phyloP scores from a whole-genome alignment of 1,140 invertebrate species.

The Pseudomyrmex dendroicus region DNA sequence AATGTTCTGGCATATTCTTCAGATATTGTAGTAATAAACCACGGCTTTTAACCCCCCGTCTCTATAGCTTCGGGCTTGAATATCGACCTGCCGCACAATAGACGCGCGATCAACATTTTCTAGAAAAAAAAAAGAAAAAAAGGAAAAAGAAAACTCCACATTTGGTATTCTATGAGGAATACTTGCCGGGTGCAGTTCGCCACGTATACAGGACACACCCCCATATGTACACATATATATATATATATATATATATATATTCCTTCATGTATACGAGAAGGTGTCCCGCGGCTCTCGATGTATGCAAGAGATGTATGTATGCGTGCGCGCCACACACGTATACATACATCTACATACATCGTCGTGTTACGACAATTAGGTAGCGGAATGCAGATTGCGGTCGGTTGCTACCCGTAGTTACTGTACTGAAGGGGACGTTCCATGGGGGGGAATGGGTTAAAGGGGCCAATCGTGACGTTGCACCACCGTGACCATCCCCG shows the following conservation, averaged over 20 bases:
- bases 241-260: slow-evolving; percentile 38
- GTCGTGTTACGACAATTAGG: slow-evolving; percentile 80
- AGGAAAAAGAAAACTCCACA: background rate
- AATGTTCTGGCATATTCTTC: slow-evolving; percentile 7
- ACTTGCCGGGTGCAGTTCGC: slow-evolving; percentile 29
- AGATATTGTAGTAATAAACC: slow-evolving; percentile 32
- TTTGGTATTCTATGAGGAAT: slow-evolving; percentile 59
- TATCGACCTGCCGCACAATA: slow-evolving; percentile 43
- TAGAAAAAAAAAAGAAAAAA: slow-evolving; percentile 7
- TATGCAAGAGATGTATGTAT: slow-evolving; percentile 1
- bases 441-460: slow-evolving; percentile 53
- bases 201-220: slow-evolving; percentile 23
- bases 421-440: slow-evolving; percentile 72
- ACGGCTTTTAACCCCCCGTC: slow-evolving; percentile 18
- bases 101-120: slow-evolving; percentile 55
- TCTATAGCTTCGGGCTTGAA: slow-evolving; percentile 19
- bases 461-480: slow-evolving; percentile 71
- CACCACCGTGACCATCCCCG: slow-evolving; percentile 70
- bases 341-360: slow-evolving; percentile 73
- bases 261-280: slow-evolving; percentile 47
- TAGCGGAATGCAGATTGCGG: slow-evolving; percentile 82
- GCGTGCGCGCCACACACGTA: slow-evolving; percentile 46
- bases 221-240: slow-evolving; percentile 15
- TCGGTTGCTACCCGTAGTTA: slow-evolving; percentile 78
- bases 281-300: slow-evolving; percentile 22